Evolutionary conservation across 1,140 invertebrate genomes (phyloP), one percentile per base, ranked within the genome.

Genomic region (Pseudomyrmex flavicornis): DNA sequence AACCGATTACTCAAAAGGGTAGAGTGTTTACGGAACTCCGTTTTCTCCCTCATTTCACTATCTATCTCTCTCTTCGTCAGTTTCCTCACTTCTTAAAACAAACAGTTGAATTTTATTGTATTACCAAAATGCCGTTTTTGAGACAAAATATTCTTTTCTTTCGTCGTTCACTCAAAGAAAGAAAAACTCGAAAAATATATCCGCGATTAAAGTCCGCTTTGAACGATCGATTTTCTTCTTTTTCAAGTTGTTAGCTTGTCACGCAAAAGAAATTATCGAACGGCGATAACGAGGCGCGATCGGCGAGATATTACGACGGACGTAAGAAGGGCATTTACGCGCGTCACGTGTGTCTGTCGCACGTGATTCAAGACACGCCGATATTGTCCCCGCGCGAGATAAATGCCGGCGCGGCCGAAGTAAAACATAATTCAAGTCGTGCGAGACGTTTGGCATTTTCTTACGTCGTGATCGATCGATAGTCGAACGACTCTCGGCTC

Each of bases 401-500:
- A 12, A 20, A 70, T 79, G 15, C 54, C 20, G 15, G 74, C n/a
- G 13, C 20, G 17, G 8, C 0, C n/a, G 3, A 46, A 26, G 52
- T 20, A 15, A 56, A 12, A 12, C 52, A 46, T 79, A 79, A 59
- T 9, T 58, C 15, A 68, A n/a, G 50, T 17, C 22, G 26, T 15
- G 20, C 75, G 35, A 35, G 35, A 35, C 35, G 35, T 35, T 35
- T 52, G 15, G 58, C 26, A 44, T 46, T 80, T 80, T 80, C 76
- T 80, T 72, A 80, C 44, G 22, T 9, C 66, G 52, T 35, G 66
- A 80, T 80, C 76, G 66, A 79, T 79, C 76, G 66, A 79, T 79
- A 79, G 52, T 59, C 20, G 65, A 56, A 44, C 35, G 44, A 70
- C 54, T 54, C 66, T 54, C 54, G 66, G 7, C 9, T 7, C 61